These are phyloP conservation scores for Tringa solitaria DNA, from an alignment of 2,113 vertebrate species.

Conservation along the genomic window DNA sequence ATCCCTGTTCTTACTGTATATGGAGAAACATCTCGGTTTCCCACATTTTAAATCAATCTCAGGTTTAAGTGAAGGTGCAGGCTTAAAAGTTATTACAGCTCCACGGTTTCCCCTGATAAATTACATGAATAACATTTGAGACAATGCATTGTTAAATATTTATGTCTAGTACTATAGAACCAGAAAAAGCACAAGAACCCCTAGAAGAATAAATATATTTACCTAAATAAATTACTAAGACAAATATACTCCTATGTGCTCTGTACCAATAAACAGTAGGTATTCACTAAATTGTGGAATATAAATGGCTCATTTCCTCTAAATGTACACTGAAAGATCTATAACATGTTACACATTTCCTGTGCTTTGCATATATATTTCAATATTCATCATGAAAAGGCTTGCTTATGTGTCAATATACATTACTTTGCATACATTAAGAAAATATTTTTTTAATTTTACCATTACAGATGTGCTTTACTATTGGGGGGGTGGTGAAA, in stretches of 20 bases:
- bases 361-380: slow-evolving; percentile 89
- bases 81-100: slow-evolving; percentile 81
- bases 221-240: slow-evolving; percentile 89
- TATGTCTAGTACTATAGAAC: slow-evolving; percentile 82
- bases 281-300: slow-evolving; percentile 89
- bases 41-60: slow-evolving; percentile 74
- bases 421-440: slow-evolving; percentile 86
- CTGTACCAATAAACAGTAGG: slow-evolving; percentile 88
- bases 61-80: slow-evolving; percentile 81
- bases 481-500: background rate
- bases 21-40: slow-evolving; percentile 50
- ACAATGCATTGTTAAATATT: slow-evolving; percentile 88
- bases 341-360: slow-evolving; percentile 84
- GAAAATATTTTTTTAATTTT: slow-evolving; percentile 74
- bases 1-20: background rate
- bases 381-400: slow-evolving; percentile 87
- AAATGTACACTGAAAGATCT: slow-evolving; percentile 87
- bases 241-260: slow-evolving; percentile 87
- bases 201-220: slow-evolving; percentile 89
- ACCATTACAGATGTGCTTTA: slow-evolving; percentile 72
- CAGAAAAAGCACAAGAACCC: slow-evolving; percentile 77
- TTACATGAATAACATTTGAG: slow-evolving; percentile 86
- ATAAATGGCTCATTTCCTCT: slow-evolving; percentile 89
- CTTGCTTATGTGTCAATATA: slow-evolving; percentile 86
- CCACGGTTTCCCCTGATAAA: slow-evolving; percentile 81